Conservation (phyloP, 64 coral and sea anemone species). For the Hydrozoanthus tunicans region DNA sequence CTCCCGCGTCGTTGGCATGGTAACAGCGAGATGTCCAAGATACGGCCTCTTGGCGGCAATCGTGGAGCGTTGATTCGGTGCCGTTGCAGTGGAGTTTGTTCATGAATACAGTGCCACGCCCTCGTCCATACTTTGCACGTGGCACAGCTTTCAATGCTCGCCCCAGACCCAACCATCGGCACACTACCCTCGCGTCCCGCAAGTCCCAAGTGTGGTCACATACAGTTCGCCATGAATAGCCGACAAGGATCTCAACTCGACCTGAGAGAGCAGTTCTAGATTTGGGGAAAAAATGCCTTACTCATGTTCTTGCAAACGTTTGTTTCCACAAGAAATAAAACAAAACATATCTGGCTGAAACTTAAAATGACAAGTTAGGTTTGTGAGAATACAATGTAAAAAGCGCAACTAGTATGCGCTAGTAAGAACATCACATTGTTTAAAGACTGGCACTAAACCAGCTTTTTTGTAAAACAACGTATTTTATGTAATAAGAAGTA, state of each 20-base stretch:
- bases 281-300: neutral
- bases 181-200: constrained; percentile 72
- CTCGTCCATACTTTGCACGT: constrained; percentile 65
- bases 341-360: no score
- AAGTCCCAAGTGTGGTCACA: constrained; percentile 86
- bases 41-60: constrained; percentile 43
- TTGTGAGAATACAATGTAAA: no score
- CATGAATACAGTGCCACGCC: constrained; percentile 51
- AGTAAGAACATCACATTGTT: no score
- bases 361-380: no score
- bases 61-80: constrained; percentile 50
- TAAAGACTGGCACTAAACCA: no score
- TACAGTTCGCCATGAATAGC: constrained; percentile 53
- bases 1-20: constrained; percentile 85
- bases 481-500: no score
- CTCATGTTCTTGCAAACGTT: no score
- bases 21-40: constrained; percentile 68
- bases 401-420: no score
- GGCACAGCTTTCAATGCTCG: constrained; percentile 55
- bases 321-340: no score
- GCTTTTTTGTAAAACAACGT: no score
- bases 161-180: constrained; percentile 74
- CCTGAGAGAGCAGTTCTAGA: constrained; percentile 58
- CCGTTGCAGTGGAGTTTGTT: constrained; percentile 63
- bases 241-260: constrained; percentile 67